phyloP scores from a whole-genome alignment of 2,113 vertebrate genomes.

The Haplotaxodon microlepis region DNA sequence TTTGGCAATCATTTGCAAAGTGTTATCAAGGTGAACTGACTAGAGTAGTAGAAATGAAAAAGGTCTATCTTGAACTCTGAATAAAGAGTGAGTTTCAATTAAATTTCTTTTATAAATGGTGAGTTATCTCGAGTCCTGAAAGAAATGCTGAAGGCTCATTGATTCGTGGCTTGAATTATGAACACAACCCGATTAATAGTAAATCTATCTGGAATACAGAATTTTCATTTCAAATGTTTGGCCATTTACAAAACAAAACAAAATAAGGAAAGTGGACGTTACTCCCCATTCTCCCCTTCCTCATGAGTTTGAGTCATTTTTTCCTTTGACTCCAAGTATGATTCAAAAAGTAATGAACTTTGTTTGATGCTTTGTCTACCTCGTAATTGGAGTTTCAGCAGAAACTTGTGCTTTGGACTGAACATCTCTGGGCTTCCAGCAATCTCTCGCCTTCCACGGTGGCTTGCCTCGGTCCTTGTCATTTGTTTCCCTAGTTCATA shows the following conservation, averaged over 20 bases:
- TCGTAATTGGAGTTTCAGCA: background rate
- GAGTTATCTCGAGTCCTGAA: constrained; percentile 29
- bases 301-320: background rate
- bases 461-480: constrained; percentile 10
- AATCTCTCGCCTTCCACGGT: background rate
- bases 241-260: background rate
- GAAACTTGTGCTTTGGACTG: background rate
- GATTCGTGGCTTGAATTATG: constrained; percentile 40
- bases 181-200: constrained; percentile 26
- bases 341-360: background rate
- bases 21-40: background rate
- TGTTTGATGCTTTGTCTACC: background rate
- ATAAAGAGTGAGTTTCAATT: constrained; percentile 29
- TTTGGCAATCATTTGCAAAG: background rate
- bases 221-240: constrained; percentile 33
- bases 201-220: constrained; percentile 32
- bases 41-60: background rate
- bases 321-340: background rate
- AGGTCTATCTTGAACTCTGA: background rate
- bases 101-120: constrained; percentile 10
- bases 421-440: background rate
- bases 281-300: background rate
- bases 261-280: background rate
- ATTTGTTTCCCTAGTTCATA: constrained; percentile 58
- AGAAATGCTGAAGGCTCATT: constrained; percentile 20